Base-by-base conservation (phyloP, 1,140 invertebrate genomes). In the Apis laboriosa region DNA sequence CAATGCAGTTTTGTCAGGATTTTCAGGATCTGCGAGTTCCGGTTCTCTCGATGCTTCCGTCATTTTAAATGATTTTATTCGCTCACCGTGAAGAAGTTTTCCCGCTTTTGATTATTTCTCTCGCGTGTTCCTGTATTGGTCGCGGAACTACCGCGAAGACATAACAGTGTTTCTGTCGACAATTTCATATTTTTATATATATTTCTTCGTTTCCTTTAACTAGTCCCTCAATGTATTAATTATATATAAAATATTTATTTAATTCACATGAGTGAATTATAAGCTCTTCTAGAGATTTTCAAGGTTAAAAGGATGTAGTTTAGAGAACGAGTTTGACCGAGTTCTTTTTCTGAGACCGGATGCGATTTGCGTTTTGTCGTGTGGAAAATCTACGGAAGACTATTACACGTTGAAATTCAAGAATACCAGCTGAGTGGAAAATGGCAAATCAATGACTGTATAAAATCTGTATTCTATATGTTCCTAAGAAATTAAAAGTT, bases 31-130 rank as follows among this genome's bases (percentile, higher is more conserved):
- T 68, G 84, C 75, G 19, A 89, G 73, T 12, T 88, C 86, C 21
- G 86, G 77, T 34, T 89, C 88, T 19, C 84, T 83, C 49, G 86
- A 86, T 72, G 88, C 55, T 19, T 88, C 86, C 55, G 86, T 89
- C 88, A 89, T 89, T 79, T 83, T 87, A 72, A 17, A 56, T 24
- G 58, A 68, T 84, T 24, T 58, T 15, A 51, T 58, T 34, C 49
- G 64, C 34, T 80, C 74, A 34, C 55, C 43, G 83, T 81, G 56
- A 51, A 56, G 61, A 60, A 67, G 60, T 77, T 61, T 71, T 73
- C n/a, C 61, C 34, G 68, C 24, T 77, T 51, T 73, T 34, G 75
- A 56, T 84, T 56, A 17, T n/a, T 75, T 72, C 67, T 83, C 67
- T 64, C 81, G 67, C 67, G 58, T 67, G 51, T 64, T 83, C 56